Evolutionary conservation across 2,888 invertebrate species (phyloP), one percentile per base, ranked within the genome.

Genomic region (Halictus quadricinctus): DNA sequence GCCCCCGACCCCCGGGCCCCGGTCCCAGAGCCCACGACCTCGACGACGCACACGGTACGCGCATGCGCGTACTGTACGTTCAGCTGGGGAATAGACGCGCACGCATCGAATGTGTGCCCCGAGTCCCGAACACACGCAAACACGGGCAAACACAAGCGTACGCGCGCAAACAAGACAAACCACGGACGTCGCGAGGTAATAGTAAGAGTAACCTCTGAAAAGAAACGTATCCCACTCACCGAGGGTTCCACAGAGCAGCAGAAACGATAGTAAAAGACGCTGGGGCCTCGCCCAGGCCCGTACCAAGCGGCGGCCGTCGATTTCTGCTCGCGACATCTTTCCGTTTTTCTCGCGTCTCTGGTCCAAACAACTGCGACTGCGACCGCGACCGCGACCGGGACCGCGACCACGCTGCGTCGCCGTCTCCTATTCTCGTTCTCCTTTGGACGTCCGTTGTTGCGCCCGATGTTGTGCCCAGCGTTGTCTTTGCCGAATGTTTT

Each of bases 141-240:
- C 78, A 79, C 69, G 54, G 79, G 41, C 48, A 15, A 43, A 46
- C 73, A 43, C 81, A 60, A 73, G 15, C 15, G 36, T 2, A 72
- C 54, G 36, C 70, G 25, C 66, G 69, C 69, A 36, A 73, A 36
- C n/a, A 43, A 50, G 13, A 48, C n/a, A 70, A 43, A 66, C 54
- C 46, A 36, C 54, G 58, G 25, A n/a, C 21, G 72, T 66, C 72
- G 54, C 75, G 77, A 60, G 5, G 29, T 29, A 8, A 3, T 64
- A 18, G 29, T 64, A 64, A 64, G 64, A 75, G 74, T 83, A 83
- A 80, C 74, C 72, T 83, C 80, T 48, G 29, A 66, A 78, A 80
- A 85, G 75, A 79, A 12, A 84, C 85, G 90, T 69, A 74, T 75
- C 88, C 83, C 66, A 92, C 93, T 93, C 92, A 93, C 93, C 93